Conservation (phyloP, 2,888 invertebrate species). For the Axea sp. region DNA sequence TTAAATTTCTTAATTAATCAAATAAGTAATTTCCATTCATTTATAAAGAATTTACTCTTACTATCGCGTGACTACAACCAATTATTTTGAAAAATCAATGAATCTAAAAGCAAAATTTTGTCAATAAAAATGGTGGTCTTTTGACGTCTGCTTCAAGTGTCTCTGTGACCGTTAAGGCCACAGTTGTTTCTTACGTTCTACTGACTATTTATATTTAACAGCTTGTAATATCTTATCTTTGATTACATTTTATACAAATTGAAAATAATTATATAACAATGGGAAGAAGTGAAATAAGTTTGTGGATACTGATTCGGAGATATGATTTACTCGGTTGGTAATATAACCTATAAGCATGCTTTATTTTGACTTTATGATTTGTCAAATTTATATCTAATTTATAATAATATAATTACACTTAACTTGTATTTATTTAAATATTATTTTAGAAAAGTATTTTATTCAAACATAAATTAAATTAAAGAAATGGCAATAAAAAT, state of each 20-base stretch:
- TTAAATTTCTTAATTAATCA: no score
- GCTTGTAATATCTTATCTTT: conserved; percentile 25
- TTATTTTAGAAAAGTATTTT: no score
- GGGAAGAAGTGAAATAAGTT: conserved; percentile 70
- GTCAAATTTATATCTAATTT: no score
- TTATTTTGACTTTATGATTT: no score
- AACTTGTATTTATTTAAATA: no score
- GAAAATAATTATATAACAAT: conserved; percentile 61
- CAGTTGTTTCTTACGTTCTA: conserved; percentile 35
- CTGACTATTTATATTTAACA: conserved; percentile 31
- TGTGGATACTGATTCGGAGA: conserved; percentile 70
- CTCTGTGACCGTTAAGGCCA: conserved; percentile 29
- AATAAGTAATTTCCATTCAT: no score
- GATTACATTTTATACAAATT: conserved; percentile 32
- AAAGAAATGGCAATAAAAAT: no score
- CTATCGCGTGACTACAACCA: conserved; percentile 23
- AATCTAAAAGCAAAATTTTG: conserved; percentile 27
- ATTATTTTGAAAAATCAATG: conserved; percentile 56
- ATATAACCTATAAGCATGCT: conserved; percentile 55
- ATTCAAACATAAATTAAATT: no score
- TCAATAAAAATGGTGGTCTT: conserved; percentile 60
- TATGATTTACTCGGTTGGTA: conserved; percentile 71
- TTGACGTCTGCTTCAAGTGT: conserved; percentile 37
- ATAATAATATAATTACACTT: no score
- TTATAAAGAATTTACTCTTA: no score